phyloP scores from a whole-genome alignment of 1,140 invertebrate species.

The Zaprionus africanus region DNA sequence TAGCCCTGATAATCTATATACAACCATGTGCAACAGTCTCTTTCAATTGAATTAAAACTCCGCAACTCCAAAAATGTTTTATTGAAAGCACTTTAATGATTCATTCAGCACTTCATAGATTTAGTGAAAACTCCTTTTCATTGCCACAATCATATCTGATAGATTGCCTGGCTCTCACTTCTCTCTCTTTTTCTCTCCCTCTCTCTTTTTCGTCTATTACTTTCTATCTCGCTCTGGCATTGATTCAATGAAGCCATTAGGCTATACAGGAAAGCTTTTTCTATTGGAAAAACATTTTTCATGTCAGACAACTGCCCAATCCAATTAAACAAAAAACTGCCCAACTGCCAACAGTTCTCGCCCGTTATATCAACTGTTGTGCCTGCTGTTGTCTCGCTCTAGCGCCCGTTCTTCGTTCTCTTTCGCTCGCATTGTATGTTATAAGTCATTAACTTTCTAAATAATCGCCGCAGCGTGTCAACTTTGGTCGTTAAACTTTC shows the following conservation, averaged over 20 bases:
- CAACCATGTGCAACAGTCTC: too few relatives aligned
- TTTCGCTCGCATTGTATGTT: constrained; percentile 59
- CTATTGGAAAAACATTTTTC: constrained; percentile 54
- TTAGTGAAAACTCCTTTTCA: not conserved
- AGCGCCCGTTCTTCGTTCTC: not conserved
- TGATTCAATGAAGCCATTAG: constrained; percentile 29
- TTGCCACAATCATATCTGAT: not conserved
- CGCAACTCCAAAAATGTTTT: too few relatives aligned
- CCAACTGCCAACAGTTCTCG: constrained; percentile 43
- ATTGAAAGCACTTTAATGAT: too few relatives aligned
- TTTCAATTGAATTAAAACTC: too few relatives aligned
- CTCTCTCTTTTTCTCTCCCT: not conserved
- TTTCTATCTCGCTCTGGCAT: constrained; percentile 2
- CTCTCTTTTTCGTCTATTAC: not conserved
- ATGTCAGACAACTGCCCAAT: constrained; percentile 52
- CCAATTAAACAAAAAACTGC: constrained; percentile 53
- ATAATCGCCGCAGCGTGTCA: constrained; percentile 82
- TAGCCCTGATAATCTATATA: too few relatives aligned
- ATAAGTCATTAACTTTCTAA: constrained; percentile 83
- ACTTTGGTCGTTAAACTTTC: constrained; percentile 83
- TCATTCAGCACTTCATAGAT: not conserved
- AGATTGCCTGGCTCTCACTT: not conserved
- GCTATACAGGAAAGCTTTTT: constrained; percentile 42
- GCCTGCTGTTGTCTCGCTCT: constrained; percentile 3
- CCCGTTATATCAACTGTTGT: constrained; percentile 38